phyloP scores from a whole-genome alignment of 1,140 invertebrate genomes.

The Argopecten irradians region DNA sequence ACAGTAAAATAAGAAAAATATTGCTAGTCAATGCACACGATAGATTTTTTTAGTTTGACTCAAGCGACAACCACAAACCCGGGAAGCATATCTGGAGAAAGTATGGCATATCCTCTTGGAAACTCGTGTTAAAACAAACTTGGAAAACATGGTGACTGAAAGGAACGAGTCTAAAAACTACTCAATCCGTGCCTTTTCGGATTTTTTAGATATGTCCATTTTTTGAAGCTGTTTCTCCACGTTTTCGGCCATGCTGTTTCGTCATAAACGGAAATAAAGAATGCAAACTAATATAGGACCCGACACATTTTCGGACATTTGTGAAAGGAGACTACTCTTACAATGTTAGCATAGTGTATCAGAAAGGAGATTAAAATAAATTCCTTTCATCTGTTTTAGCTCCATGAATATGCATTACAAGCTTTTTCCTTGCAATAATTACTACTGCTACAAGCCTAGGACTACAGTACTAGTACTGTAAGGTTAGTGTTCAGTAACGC shows the following conservation, averaged over 20 bases:
- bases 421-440: too few relatives aligned
- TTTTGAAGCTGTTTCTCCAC: constrained; percentile 68
- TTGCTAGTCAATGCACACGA: neutral
- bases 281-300: neutral
- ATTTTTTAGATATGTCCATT: constrained; percentile 64
- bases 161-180: constrained; percentile 49
- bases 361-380: too few relatives aligned
- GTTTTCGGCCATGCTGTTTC: constrained; percentile 73
- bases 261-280: neutral
- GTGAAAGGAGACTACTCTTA: too few relatives aligned
- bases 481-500: too few relatives aligned
- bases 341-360: too few relatives aligned
- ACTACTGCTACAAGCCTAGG: too few relatives aligned
- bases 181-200: constrained; percentile 71
- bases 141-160: constrained; percentile 66
- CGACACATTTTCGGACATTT: neutral
- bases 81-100: constrained; percentile 59
- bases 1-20: too few relatives aligned
- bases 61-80: constrained; percentile 55
- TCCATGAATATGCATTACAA: too few relatives aligned
- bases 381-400: too few relatives aligned
- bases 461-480: too few relatives aligned
- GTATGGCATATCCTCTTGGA: constrained; percentile 66
- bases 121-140: constrained; percentile 64
- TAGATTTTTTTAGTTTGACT: neutral